Base-by-base conservation (phyloP, 2,797 vertebrate genomes). In the Ptychobarbus kaznakovi region DNA sequence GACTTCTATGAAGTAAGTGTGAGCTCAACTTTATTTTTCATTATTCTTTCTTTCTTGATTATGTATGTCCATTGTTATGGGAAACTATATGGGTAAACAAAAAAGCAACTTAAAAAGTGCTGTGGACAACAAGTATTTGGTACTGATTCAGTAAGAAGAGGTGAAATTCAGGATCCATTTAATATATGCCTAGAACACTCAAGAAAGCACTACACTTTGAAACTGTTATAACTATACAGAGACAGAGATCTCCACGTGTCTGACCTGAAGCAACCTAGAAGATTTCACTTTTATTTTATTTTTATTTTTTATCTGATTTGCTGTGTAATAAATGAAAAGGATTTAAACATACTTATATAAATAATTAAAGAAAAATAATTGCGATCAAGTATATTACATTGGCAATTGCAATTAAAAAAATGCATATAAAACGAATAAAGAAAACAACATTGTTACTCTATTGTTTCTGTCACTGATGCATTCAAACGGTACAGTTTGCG, bases 171-270 rank as follows among this genome's bases (percentile, higher is more conserved):
- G 72, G 2, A 6, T 38, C 10, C 5, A n/a, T 7, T 77, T 42
- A 16, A 61, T 6, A 70, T n/a, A 16, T 44, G 42, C n/a, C 7
- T 7, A 69, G 51, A 20, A 89, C 44, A 28, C 79, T 79, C 74
- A 63, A 74, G 65, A 79, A 83, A 56, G 61, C 69, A 87, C n/a
- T 61, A 10, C 11, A 61, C 58, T 61, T 20, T 53, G 16, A 51
- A 51, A 42, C 22, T 74, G 74, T 84, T 84, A 28, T 84, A 56
- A 88, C 3, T 51, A 38, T 51, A 53, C 18, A 53, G 56, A 49
- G 80, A 80, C 70, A 80, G 73, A 56, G 61, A 86, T 80, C 85
- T 87, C n/a, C 68, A 85, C 35, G 18, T 20, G 80, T 28, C 58
- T 87, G 72, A 61, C 53, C 25, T 80, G 18, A 32, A 74, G 72